Percentiles rank a stretch among this genome's conserved stretches.
Conservation (phyloP, 1,140 invertebrate genomes). For the Eciton burchellii region DNA sequence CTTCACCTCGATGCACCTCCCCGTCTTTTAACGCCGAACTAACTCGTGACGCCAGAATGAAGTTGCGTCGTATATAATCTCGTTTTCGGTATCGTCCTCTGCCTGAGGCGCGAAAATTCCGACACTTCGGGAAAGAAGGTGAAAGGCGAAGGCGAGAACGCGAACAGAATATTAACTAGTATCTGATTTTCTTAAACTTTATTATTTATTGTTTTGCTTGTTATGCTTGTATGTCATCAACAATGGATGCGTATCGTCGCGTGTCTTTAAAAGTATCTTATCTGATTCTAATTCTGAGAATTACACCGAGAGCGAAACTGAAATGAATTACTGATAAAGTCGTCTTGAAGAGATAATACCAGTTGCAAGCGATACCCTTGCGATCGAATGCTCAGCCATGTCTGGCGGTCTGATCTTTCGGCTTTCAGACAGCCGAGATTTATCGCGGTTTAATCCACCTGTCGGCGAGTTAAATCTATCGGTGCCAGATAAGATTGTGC, state of each 20-base stretch:
- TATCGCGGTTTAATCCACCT: conserved; percentile 68
- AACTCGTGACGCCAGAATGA: conserved; percentile 38
- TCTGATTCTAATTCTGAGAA: neutral
- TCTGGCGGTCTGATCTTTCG: conserved; percentile 61
- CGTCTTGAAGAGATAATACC: conserved; percentile 3
- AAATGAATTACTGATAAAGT: conserved; percentile 5
- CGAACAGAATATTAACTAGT: neutral
- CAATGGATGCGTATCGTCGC: neutral
- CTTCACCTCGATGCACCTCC: conserved; percentile 31
- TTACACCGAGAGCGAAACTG: neutral
- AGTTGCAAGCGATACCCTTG: conserved; percentile 28
- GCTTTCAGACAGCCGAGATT: conserved; percentile 45
- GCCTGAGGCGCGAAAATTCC: conserved; percentile 16
- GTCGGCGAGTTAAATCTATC: conserved; percentile 71
- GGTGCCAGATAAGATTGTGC: conserved; percentile 55
- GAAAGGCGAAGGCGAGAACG: neutral
- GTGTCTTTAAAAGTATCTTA: neutral
- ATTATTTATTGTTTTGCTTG: conserved; percentile 6
- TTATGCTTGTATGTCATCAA: neutral
- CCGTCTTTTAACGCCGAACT: conserved; percentile 45
- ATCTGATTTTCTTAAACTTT: neutral
- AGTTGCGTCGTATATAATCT: conserved; percentile 52
- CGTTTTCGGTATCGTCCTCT: conserved; percentile 31
- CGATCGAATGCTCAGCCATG: conserved; percentile 19
- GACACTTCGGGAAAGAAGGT: conserved; percentile 16